These are phyloP conservation scores for Rhagologus leucostigma DNA, from an alignment of 2,113 vertebrate species.

Conservation along the genomic window DNA sequence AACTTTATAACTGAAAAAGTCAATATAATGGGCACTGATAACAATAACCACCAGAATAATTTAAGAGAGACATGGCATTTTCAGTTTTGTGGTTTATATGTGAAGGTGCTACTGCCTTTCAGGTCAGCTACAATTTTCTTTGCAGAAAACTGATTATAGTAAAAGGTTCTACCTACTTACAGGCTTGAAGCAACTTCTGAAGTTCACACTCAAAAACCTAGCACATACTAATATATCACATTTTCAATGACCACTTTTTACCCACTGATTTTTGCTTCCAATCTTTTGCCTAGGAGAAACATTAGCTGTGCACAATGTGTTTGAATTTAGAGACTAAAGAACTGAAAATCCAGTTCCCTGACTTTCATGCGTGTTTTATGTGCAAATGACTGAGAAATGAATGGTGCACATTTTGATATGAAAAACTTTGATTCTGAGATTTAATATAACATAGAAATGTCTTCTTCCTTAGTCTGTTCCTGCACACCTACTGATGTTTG, in stretches of 20 bases:
- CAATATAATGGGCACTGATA: background rate
- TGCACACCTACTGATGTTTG: background rate
- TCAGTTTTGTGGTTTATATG: background rate
- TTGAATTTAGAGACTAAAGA: background rate
- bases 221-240: background rate
- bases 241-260: background rate
- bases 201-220: background rate
- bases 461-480: background rate
- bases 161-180: background rate
- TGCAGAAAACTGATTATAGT: background rate
- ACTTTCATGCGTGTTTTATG: background rate
- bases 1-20: background rate
- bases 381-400: background rate
- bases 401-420: background rate
- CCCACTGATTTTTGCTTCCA: background rate
- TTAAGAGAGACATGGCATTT: background rate
- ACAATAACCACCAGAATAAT: background rate
- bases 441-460: background rate
- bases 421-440: background rate
- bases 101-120: background rate
- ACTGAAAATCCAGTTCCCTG: background rate
- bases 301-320: background rate
- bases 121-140: background rate
- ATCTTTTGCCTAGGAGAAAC: background rate
- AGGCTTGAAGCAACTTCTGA: background rate